Evolutionary conservation across 1,140 invertebrate genomes (phyloP).

Genomic region (Anthonomus grandis): DNA sequence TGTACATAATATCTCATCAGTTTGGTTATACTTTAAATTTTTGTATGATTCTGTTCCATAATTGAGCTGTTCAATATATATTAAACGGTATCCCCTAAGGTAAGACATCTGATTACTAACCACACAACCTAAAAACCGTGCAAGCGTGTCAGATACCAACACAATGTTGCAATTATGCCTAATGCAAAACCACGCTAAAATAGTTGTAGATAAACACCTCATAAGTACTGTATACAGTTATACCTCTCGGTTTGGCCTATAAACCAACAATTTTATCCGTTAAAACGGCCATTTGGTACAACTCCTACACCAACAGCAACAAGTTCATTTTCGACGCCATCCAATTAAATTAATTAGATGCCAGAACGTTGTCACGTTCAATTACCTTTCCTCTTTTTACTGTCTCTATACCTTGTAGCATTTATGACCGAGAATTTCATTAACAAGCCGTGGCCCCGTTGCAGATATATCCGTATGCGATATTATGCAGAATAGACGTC

Average conservation of each 20-base stretch:
- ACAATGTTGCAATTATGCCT: too few relatives aligned
- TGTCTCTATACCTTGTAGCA: background rate
- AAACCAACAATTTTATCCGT: conserved; percentile 7
- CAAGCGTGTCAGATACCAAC: too few relatives aligned
- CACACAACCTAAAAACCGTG: too few relatives aligned
- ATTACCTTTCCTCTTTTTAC: conserved; percentile 9
- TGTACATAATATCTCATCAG: too few relatives aligned
- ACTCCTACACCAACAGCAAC: too few relatives aligned
- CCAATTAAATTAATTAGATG: conserved; percentile 11
- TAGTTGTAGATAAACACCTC: conserved; percentile 4
- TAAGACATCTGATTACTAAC: too few relatives aligned
- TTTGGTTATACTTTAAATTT: too few relatives aligned
- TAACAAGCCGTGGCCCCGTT: conserved; percentile 3
- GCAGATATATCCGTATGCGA: background rate
- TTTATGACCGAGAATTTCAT: conserved; percentile 8
- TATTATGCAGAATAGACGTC: background rate
- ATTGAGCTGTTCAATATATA: too few relatives aligned
- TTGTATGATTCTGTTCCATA: too few relatives aligned
- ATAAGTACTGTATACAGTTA: conserved; percentile 7
- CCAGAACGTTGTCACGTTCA: conserved; percentile 7
- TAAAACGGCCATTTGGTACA: conserved; percentile 7
- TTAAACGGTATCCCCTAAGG: too few relatives aligned
- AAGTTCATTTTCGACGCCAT: conserved; percentile 4
- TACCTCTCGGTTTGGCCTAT: conserved; percentile 12
- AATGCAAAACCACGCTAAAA: too few relatives aligned